phyloP scores from a whole-genome alignment of 1,140 invertebrate genomes.

The Eurytemora carolleeae region DNA sequence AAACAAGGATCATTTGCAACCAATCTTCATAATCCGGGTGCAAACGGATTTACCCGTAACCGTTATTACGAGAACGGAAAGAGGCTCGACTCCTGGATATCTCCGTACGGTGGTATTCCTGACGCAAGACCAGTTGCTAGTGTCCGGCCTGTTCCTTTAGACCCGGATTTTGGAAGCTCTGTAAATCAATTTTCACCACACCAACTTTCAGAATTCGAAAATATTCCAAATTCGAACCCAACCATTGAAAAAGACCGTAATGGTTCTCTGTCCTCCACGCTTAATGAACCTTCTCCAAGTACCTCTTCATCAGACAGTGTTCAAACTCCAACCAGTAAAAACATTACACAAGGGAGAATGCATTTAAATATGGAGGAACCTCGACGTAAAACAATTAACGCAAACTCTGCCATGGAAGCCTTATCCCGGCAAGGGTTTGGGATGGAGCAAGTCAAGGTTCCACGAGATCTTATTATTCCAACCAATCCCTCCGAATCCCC shows the following conservation, averaged over 20 bases:
- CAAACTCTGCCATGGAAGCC: conserved; percentile 39
- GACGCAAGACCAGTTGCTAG: neutral
- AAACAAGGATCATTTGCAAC: conserved; percentile 19
- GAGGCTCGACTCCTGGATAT: neutral
- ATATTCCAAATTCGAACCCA: neutral
- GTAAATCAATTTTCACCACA: no score
- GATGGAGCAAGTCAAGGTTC: conserved; percentile 77
- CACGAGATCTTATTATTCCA: conserved; percentile 74
- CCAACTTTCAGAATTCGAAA: no score
- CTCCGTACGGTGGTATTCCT: neutral
- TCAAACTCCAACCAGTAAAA: neutral
- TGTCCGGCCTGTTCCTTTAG: neutral
- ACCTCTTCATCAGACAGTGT: neutral
- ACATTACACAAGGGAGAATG: no score
- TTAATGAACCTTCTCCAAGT: neutral
- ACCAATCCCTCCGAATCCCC: conserved; percentile 63
- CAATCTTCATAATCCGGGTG: neutral
- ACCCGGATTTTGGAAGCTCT: neutral
- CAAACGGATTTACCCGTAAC: neutral
- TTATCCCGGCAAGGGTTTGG: conserved; percentile 80
- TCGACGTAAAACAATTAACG: neutral
- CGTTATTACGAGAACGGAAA: neutral
- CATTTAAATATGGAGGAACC: neutral
- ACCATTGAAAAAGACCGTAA: neutral
- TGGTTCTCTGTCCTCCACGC: neutral